A percentile compares a stretch with the other conserved stretches of the same genome.
These are phyloP conservation scores for Carpatolechia fugitivella DNA, from an alignment of 2,888 invertebrate genomes.

Conservation along the genomic window DNA sequence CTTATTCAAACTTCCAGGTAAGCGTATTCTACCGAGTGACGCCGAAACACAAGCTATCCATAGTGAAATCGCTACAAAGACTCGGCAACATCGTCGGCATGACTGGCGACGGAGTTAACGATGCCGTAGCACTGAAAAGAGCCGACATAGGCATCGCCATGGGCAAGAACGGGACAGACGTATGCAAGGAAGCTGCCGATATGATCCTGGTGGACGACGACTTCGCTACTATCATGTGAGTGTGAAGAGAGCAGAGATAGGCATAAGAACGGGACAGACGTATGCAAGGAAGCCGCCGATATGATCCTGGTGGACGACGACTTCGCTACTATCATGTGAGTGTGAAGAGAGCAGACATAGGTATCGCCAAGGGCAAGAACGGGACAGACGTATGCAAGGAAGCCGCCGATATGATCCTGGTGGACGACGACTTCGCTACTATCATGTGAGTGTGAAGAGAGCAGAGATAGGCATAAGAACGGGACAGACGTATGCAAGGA, in stretches of 20 bases:
- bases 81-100: slow-evolving; percentile 97
- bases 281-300: slow-evolving; percentile 99
- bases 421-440: slow-evolving; percentile 98
- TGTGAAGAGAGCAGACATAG: slow-evolving; percentile 97
- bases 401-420: slow-evolving; percentile 99
- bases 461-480: slow-evolving; percentile 98
- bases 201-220: slow-evolving; percentile 99
- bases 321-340: slow-evolving; percentile 97
- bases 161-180: slow-evolving; percentile 97
- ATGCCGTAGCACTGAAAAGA: slow-evolving; percentile 97
- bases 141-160: slow-evolving; percentile 99
- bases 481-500: slow-evolving; percentile 99
- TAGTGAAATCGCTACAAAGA: slow-evolving; percentile 96
- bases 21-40: slow-evolving; percentile 98
- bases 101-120: slow-evolving; percentile 99
- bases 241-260: slow-evolving; percentile 97
- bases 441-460: slow-evolving; percentile 96
- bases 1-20: slow-evolving; percentile 68
- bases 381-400: slow-evolving; percentile 99
- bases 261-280: slow-evolving; percentile 98
- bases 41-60: slow-evolving; percentile 97
- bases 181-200: slow-evolving; percentile 99
- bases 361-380: slow-evolving; percentile 97
- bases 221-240: slow-evolving; percentile 97
- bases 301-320: slow-evolving; percentile 99